phyloP scores from a whole-genome alignment of 2,888 invertebrate genomes.

The Bugula neritina region DNA sequence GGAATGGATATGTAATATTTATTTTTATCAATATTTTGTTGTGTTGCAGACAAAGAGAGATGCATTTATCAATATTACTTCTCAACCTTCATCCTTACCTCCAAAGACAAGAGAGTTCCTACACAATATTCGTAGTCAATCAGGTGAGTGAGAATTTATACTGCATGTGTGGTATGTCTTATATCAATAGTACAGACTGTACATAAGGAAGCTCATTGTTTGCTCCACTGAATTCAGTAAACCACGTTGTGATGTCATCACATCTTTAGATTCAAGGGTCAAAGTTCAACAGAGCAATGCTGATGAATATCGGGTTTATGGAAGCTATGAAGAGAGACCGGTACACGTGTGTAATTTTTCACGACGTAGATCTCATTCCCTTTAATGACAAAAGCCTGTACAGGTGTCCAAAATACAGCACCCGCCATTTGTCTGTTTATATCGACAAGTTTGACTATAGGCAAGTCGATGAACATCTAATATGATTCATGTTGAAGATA shows the following conservation, averaged over 20 bases:
- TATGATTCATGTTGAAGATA: no score
- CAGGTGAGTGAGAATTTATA: slow-evolving; percentile 23
- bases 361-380: slow-evolving; percentile 90
- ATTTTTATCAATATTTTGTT: no score
- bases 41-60: slow-evolving; percentile 1
- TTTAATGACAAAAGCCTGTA: slow-evolving; percentile 87
- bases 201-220: no score
- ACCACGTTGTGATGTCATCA: no score
- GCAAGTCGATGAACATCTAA: no score
- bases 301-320: slow-evolving; percentile 92
- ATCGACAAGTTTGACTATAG: slow-evolving; percentile 67
- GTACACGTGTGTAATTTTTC: slow-evolving; percentile 82
- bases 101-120: not conserved
- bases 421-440: slow-evolving; percentile 86
- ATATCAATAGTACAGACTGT: no score
- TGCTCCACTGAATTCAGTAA: no score
- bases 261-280: slow-evolving; percentile 27
- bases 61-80: not conserved
- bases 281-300: slow-evolving; percentile 81
- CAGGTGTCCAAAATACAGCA: slow-evolving; percentile 75
- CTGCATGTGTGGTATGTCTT: no score
- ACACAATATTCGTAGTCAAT: slow-evolving; percentile 23
- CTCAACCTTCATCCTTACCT: slow-evolving; percentile 2
- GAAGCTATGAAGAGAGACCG: slow-evolving; percentile 76
- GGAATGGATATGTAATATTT: no score